Conservation (phyloP, 2,113 vertebrate genomes). For the Psittacula cyanocephala region DNA sequence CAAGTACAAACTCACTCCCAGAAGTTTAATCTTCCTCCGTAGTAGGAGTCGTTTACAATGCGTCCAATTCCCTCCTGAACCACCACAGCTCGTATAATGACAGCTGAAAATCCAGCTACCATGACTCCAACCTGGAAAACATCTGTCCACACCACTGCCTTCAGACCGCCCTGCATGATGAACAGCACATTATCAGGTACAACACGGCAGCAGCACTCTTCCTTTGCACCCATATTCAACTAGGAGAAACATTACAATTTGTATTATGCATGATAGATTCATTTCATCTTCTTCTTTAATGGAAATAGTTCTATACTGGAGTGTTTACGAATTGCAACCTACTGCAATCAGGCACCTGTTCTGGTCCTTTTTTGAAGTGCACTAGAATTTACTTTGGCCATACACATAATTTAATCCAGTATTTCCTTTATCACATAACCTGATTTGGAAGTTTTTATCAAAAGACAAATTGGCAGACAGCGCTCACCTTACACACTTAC, state of each 20-base stretch:
- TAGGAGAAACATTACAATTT: neutral
- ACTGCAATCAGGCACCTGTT: neutral
- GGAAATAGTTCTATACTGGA: neutral
- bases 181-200: neutral
- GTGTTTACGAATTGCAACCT: neutral
- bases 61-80: constrained; percentile 76
- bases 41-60: constrained; percentile 79
- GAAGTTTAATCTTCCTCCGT: constrained; percentile 86
- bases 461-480: neutral
- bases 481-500: neutral
- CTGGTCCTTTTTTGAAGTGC: neutral
- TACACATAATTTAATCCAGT: neutral
- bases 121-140: constrained; percentile 90
- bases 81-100: constrained; percentile 81
- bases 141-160: constrained; percentile 93
- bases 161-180: constrained; percentile 84
- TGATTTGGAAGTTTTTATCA: neutral
- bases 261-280: fast-evolving
- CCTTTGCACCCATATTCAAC: neutral
- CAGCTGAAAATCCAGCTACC: constrained; percentile 84
- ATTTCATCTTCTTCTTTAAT: neutral
- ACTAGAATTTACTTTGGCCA: neutral
- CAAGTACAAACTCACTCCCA: constrained; percentile 84
- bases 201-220: neutral
- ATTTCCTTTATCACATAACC: neutral